Conservation (phyloP, 2,888 invertebrate genomes). For the Dromius quadrimaculatus region DNA sequence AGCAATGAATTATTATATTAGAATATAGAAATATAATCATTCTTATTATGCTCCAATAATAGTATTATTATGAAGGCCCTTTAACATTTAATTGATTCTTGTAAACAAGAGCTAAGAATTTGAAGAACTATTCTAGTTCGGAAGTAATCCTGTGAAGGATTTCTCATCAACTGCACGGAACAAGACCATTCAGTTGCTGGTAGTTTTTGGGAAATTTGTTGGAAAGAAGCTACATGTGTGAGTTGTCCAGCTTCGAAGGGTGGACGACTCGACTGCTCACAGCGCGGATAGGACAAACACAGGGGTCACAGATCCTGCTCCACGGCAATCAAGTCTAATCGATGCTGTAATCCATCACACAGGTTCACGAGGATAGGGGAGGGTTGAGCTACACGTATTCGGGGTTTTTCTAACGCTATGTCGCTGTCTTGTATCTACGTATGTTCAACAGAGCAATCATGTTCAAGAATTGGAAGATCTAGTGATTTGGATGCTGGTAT, state of each 20-base stretch:
- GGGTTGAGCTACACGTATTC: slow-evolving; percentile 15
- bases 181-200: not conserved
- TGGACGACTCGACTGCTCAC: not conserved
- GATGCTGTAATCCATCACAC: slow-evolving; percentile 67
- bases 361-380: slow-evolving; percentile 53
- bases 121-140: no score
- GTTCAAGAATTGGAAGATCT: no score
- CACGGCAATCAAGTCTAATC: slow-evolving; percentile 66
- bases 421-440: slow-evolving; percentile 4
- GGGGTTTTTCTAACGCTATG: slow-evolving; percentile 16
- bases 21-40: no score
- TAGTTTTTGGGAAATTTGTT: slow-evolving; percentile 29
- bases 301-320: slow-evolving; percentile 39
- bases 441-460: slow-evolving; percentile 33
- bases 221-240: slow-evolving; percentile 32
- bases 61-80: no score
- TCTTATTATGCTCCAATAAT: no score
- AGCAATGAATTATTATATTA: no score
- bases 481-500: no score
- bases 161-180: slow-evolving; percentile 10
- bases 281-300: slow-evolving; percentile 36
- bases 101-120: no score
- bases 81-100: no score
- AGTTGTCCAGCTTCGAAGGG: slow-evolving; percentile 33
- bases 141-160: slow-evolving; percentile 3